phyloP scores from a whole-genome alignment of 2,797 vertebrate species.

The Poecilia velifera region DNA sequence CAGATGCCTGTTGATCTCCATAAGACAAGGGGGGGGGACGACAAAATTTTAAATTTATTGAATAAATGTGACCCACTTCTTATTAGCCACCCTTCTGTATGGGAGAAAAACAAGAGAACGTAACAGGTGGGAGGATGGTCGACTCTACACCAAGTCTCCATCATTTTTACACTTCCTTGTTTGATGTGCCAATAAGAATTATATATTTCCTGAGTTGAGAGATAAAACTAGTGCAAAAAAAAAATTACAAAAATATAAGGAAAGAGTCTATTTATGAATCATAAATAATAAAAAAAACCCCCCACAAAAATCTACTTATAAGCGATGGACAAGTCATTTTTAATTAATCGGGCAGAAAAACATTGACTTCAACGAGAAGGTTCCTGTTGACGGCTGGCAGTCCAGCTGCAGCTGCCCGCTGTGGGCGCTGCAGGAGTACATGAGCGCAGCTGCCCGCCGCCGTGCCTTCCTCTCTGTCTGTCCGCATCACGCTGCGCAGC shows the following conservation, averaged over 20 bases:
- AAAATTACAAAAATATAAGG: neutral
- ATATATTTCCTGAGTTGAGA: neutral
- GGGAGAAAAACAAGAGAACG: neutral
- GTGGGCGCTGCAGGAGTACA: conserved; percentile 14
- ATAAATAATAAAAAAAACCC: neutral
- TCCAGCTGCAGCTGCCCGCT: neutral
- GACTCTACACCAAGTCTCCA: neutral
- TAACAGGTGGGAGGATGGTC: neutral
- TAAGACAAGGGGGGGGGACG: neutral
- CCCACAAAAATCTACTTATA: neutral
- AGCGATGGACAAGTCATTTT: neutral
- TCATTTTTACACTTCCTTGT: neutral
- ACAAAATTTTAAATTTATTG: neutral
- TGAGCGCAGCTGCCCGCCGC: conserved; percentile 10
- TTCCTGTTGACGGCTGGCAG: neutral
- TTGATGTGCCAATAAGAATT: neutral
- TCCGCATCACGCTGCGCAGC: conserved; percentile 40
- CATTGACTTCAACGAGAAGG: neutral
- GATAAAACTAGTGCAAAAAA: too few species aligned
- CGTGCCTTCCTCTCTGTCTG: neutral
- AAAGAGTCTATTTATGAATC: neutral
- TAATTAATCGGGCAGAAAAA: neutral
- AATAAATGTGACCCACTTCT: neutral
- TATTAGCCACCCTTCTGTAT: neutral
- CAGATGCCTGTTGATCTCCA: neutral